Evolutionary conservation across 2,888 invertebrate genomes (phyloP), one percentile per base, ranked within the genome.

Genomic region (Mimachlamys varia): DNA sequence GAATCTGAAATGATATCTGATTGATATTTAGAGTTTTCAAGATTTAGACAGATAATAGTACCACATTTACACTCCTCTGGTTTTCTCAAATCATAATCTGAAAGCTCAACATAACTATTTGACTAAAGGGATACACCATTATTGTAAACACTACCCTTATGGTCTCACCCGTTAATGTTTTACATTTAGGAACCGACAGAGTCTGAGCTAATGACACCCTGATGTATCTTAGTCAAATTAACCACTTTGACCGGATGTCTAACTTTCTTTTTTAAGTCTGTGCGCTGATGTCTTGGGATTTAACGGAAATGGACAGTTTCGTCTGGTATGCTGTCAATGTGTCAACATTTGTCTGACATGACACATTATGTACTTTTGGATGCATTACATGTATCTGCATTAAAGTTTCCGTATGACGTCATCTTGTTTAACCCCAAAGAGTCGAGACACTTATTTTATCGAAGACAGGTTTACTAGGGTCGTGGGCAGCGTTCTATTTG

Each of bases 1-100:
- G 27, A 33, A 33, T 33, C 15, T 12, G 13, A 33, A 76, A 76
- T 33, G 33, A 27, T 76, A 33, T 33, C 76, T 76, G 76, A 76
- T 76, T 76, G 76, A 76, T 76, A 76, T 76, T 27, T 76, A 76
- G 76, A 76, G 33, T 27, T 27, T 76, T 76, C 76, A 76, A 76
- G 76, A 33, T 76, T 76, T 76, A 76, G 76, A 76, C 2, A 15
- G 76, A 76, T 76, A 76, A 76, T 76, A 76, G 76, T 5, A 33
- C 33, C 76, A 33, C 76, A 33, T 76, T 76, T 76, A 12, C 76
- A 76, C 76, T 76, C 33, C 7, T 76, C 0, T 76, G 19, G 76
- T 76, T 33, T 12, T 76, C 76, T 76, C 76, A 27, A 76, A 76
- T 76, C 76, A 76, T 13, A 76, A 33, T 12, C 76, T 76, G 76